Base-by-base conservation (phyloP, 2,888 invertebrate species). In the Tineola bisselliella region DNA sequence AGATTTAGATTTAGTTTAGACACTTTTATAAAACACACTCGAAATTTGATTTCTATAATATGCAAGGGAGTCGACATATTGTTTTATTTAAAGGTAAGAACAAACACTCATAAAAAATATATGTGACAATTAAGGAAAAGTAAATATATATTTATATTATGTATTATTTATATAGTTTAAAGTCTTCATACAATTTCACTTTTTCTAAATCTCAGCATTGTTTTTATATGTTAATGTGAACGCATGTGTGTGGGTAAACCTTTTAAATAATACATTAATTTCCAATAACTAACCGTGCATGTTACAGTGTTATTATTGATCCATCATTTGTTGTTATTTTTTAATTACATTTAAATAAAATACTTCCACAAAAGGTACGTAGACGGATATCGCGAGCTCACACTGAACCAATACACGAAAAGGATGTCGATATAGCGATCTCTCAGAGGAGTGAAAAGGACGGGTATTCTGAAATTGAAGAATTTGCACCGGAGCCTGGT, bases 401-500 rank as follows among this genome's bases (percentile, higher is more conserved):
- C 12, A 60, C 62, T 0, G 70, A 69, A 17, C 63, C 62, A 17
- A 64, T 65, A 8, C 69, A 64, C 3, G 70, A 69, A 31, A 64
- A 63, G 1, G 76, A 76, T 8, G 67, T 65, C 13, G 65, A 68
- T n/a, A 61, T 66, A 1, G 66, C 65, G 1, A 13, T 70, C 18
- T 64, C 69, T 4, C 76, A 77, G 8, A 67, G 64, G 31, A 33
- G 33, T 12, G 30, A 44, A 43, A 25, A 13, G 3, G 58, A 61
- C 8, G 44, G 17, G 0, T 30, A 43, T 18, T 79, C 79, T 0
- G 81, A 79, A 0, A 38, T 80, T 17, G 82, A 82, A 2, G 81
- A 80, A 8, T 77, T 67, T 61, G 77, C 72, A 3, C 71, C 75
- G 0, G 60, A 67, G 60, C 78, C 77, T 12, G 81, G 83, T 82